These are phyloP conservation scores for Bombycilla garrulus DNA, from an alignment of 2,113 vertebrate species.

Conservation along the genomic window DNA sequence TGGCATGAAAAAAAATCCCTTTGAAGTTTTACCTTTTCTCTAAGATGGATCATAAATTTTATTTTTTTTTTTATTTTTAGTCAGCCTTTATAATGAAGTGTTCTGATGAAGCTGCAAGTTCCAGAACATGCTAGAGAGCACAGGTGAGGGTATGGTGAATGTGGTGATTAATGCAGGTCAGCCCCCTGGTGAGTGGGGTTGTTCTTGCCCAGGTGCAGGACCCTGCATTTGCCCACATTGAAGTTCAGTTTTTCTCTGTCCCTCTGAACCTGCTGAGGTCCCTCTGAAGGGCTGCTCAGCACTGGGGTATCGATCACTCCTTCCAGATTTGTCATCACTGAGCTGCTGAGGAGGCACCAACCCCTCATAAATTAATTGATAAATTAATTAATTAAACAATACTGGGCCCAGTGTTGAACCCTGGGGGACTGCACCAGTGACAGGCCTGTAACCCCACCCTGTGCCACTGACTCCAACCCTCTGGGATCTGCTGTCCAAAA, in stretches of 20 bases:
- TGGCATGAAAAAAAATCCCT: neutral
- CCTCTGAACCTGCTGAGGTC: neutral
- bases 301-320: accelerated
- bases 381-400: neutral
- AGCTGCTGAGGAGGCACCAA: neutral
- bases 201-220: neutral
- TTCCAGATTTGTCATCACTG: neutral
- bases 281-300: neutral
- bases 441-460: neutral
- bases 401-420: neutral
- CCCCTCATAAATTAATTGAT: neutral
- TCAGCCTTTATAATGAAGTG: neutral
- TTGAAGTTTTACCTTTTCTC: neutral
- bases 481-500: neutral
- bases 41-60: neutral
- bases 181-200: neutral
- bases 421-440: neutral
- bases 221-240: accelerated
- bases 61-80: too few species aligned
- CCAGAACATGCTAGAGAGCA: neutral
- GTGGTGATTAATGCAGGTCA: neutral
- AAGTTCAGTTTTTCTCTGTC: neutral
- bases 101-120: neutral
- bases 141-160: neutral
- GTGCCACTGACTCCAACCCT: neutral